These are phyloP conservation scores for Parambassis ranga DNA, from an alignment of 2,797 vertebrate genomes.

Conservation along the genomic window DNA sequence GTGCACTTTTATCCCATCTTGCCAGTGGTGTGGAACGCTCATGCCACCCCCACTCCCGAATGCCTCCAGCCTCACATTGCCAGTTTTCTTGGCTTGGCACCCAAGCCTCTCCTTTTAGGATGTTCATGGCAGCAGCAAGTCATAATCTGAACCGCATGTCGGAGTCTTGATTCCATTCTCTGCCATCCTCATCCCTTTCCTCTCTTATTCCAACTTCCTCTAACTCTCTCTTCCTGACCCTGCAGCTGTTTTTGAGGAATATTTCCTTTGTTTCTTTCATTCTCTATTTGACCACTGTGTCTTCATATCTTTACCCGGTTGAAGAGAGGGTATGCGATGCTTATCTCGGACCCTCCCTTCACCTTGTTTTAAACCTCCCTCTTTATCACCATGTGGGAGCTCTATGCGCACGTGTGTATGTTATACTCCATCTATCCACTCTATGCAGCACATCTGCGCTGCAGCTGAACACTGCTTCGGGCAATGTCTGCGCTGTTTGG, in stretches of 20 bases:
- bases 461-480: slow-evolving; percentile 76
- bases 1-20: not conserved
- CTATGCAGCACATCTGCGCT: slow-evolving; percentile 78
- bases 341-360: slow-evolving; percentile 37
- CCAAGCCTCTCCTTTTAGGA: slow-evolving; percentile 48
- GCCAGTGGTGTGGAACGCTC: not conserved
- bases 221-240: slow-evolving; percentile 51
- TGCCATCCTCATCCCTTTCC: slow-evolving; percentile 53
- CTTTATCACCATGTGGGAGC: slow-evolving; percentile 33
- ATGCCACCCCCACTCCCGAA: slow-evolving; percentile 22
- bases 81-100: slow-evolving; percentile 26
- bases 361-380: slow-evolving; percentile 33
- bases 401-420: slow-evolving; percentile 37
- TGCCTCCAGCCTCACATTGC: slow-evolving; percentile 30
- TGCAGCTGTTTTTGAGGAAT: slow-evolving; percentile 40
- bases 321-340: slow-evolving; percentile 19
- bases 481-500: slow-evolving; percentile 69
- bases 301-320: slow-evolving; percentile 42
- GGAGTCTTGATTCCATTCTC: slow-evolving; percentile 44
- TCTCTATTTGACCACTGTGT: slow-evolving; percentile 36
- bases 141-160: slow-evolving; percentile 68
- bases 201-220: slow-evolving; percentile 61
- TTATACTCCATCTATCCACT: slow-evolving; percentile 44
- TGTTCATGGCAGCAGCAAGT: slow-evolving; percentile 55
- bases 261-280: slow-evolving; percentile 39